phyloP scores from a whole-genome alignment of 1,140 invertebrate species.

The Bursaphelenchus mucronatus region DNA sequence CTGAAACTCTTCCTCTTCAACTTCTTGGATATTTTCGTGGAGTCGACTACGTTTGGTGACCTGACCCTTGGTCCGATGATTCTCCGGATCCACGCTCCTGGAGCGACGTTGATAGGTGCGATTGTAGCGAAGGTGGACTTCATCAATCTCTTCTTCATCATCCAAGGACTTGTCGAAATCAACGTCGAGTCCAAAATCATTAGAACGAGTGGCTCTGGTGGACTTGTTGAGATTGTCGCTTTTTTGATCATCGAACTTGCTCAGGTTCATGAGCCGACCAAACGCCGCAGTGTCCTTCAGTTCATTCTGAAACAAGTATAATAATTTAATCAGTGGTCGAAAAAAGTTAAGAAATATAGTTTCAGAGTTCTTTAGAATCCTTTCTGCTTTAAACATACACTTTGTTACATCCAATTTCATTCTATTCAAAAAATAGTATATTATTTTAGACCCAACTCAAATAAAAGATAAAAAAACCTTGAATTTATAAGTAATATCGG shows the following conservation, averaged over 20 bases:
- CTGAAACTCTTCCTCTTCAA: not conserved
- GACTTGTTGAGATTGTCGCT: not conserved
- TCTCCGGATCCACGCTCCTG: not conserved
- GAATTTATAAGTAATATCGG: no score
- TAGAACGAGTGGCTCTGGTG: not conserved
- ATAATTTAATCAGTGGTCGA: not conserved
- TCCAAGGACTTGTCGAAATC: not conserved
- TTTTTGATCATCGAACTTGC: not conserved
- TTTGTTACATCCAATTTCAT: no score
- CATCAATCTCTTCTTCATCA: no score
- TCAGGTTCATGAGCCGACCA: not conserved
- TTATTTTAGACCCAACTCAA: no score
- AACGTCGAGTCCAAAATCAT: not conserved
- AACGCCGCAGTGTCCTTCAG: slow-evolving; percentile 1
- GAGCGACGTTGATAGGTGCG: slow-evolving; percentile 5
- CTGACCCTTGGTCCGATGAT: not conserved
- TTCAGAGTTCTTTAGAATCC: no score
- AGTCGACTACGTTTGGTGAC: not conserved
- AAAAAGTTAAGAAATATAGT: no score
- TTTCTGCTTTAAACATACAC: no score
- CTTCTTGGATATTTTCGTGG: not conserved
- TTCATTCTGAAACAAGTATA: not conserved
- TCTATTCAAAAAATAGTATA: no score
- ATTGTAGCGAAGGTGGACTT: slow-evolving; percentile 3
- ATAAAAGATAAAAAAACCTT: not conserved